Evolutionary conservation across 2,113 vertebrate species (phyloP).

Genomic region (Elgaria multicarinata): DNA sequence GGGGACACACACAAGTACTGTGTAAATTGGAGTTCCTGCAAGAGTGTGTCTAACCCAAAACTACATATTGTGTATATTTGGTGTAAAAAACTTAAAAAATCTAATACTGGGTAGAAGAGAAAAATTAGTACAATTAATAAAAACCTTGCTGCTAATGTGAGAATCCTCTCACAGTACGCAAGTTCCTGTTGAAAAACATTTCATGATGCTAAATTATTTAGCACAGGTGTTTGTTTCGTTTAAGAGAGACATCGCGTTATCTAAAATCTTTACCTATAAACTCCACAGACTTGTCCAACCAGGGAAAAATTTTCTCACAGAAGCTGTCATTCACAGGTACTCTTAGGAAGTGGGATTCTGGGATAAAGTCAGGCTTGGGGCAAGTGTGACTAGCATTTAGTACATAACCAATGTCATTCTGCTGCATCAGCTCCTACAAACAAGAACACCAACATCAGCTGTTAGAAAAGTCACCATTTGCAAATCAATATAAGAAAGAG

Average conservation of each 20-base stretch:
- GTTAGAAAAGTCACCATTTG: conserved; percentile 4
- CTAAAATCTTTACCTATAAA: conserved; percentile 89
- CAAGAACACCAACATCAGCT: conserved; percentile 24
- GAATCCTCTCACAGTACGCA: background rate
- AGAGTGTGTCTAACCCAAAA: no score
- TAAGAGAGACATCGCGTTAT: background rate
- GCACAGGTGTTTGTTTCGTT: background rate
- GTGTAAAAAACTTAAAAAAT: no score
- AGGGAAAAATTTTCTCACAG: conserved; percentile 96
- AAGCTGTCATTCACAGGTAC: conserved; percentile 98
- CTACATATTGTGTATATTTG: no score
- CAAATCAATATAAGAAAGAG: background rate
- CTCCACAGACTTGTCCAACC: conserved; percentile 94
- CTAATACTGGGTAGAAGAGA: no score
- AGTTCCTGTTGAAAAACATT: background rate
- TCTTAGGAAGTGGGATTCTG: conserved; percentile 91
- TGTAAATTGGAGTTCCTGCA: no score
- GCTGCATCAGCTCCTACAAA: conserved; percentile 93
- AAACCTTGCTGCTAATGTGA: background rate
- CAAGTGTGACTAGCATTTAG: conserved; percentile 96
- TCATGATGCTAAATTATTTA: background rate
- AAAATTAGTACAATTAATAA: no score
- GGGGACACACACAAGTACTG: no score
- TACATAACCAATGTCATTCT: conserved; percentile 91
- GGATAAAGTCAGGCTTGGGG: conserved; percentile 96